phyloP scores from a whole-genome alignment of 1,140 invertebrate species.

The Zaprionus inermis region DNA sequence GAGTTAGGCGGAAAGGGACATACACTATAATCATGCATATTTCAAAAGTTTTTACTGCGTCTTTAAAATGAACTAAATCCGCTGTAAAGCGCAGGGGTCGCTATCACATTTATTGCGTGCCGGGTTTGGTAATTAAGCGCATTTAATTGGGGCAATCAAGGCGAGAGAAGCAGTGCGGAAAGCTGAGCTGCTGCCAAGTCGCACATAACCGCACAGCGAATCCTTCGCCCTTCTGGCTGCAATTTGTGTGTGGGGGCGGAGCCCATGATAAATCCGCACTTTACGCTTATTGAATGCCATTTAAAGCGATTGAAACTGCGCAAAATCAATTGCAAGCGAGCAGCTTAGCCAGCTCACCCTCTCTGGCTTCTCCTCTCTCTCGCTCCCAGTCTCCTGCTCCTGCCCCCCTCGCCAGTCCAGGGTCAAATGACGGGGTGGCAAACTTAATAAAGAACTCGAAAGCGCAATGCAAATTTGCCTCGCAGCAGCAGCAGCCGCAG shows the following conservation, averaged over 20 bases:
- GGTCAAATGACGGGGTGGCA: conserved; percentile 9
- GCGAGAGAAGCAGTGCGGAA: background rate
- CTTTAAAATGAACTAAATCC: background rate
- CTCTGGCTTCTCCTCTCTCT: background rate
- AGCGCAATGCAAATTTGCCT: conserved; percentile 28
- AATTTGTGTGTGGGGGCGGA: background rate
- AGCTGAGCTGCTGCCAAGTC: background rate
- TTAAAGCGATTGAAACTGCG: conserved; percentile 29
- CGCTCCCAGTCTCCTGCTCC: background rate
- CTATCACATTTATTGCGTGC: conserved; percentile 22
- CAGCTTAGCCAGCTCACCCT: background rate
- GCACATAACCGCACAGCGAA: background rate
- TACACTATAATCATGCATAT: conserved; percentile 13
- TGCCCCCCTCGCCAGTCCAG: background rate
- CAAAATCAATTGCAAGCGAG: conserved; percentile 22
- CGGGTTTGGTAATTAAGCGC: conserved; percentile 17
- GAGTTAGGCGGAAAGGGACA: background rate
- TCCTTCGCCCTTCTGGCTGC: conserved; percentile 1
- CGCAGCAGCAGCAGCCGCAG: background rate
- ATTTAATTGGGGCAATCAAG: conserved; percentile 42
- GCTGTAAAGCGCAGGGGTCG: background rate
- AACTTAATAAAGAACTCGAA: conserved; percentile 26
- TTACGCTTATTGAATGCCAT: conserved; percentile 38
- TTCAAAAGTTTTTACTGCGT: conserved; percentile 28
- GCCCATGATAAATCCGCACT: conserved; percentile 13